Evolutionary conservation across 2,113 vertebrate genomes (phyloP), one percentile per base, ranked within the genome.

Genomic region (Oncorhynchus mykiss): DNA sequence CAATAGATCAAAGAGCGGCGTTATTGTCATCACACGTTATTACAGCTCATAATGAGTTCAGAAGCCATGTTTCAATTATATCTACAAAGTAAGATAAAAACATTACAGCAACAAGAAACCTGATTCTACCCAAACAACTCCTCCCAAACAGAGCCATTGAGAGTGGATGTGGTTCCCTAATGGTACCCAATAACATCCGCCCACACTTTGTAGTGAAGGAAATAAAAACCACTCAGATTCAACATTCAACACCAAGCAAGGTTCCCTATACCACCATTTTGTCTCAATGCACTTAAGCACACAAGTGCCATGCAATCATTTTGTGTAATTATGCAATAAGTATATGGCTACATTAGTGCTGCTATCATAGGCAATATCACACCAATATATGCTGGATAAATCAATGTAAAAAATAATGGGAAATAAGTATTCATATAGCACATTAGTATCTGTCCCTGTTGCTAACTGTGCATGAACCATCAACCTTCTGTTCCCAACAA

Each of bases 141-240:
- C 39, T 45, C 39, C 39, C 39, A 45, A 45, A 51, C 16, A 31
- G 27, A 6, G 24, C 27, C 31, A 27, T 31, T 27, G 65, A 25
- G 65, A 29, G 65, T 16, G 14, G 67, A 69, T 34, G 67, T 77
- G 74, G 73, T 74, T 86, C 78, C 79, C 82, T 87, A 87, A 89
- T 87, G 29, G 29, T 85, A 85, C 48, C 66, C 2, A 64, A 79
- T 78, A 78, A 70, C 73, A 48, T 76, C 86, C 85, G 64, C 87
- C 83, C 82, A 87, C 88, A 73, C 72, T 71, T 67, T 39, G 72
- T 77, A 64, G 54, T 76, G 65, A 66, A 78, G 71, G 22, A 62
- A 49, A 67, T 78, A 75, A 75, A 78, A 74, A 49, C 62, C 69
- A 51, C 76, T 66, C 29, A 62, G 14, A 71, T 57, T 67, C 68